A percentile compares a stretch with the other conserved stretches of the same genome.
Conservation (phyloP, 2,888 invertebrate species). For the Autographa pulchrina region DNA sequence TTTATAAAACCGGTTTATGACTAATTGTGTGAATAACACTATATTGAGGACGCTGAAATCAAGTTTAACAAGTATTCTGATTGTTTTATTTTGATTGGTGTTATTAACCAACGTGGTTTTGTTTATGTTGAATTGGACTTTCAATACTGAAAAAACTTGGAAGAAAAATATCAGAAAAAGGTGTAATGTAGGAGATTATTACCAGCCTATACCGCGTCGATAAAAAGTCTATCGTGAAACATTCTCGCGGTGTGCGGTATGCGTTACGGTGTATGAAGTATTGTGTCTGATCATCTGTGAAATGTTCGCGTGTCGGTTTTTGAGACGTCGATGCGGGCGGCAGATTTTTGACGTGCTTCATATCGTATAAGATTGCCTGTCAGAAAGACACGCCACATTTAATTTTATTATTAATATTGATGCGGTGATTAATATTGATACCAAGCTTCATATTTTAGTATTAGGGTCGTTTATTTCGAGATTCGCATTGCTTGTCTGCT, state of each 20-base stretch:
- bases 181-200: not conserved
- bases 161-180: not conserved
- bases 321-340: conserved; percentile 58
- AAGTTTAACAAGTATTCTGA: conserved; percentile 57
- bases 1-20: conserved; percentile 54
- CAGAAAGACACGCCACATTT: conserved; percentile 19
- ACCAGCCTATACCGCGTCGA: conserved; percentile 17
- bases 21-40: conserved; percentile 58
- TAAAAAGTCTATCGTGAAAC: conserved; percentile 59
- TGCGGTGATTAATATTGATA: conserved; percentile 12
- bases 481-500: not conserved
- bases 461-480: conserved; percentile 7
- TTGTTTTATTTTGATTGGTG: conserved; percentile 49
- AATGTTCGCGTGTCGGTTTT: conserved; percentile 63
- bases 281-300: conserved; percentile 59
- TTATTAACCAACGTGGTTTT: conserved; percentile 49
- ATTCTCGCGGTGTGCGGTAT: conserved; percentile 53
- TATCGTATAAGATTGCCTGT: conserved; percentile 54
- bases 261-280: conserved; percentile 44
- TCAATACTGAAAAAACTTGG: conserved; percentile 19
- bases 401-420: conserved; percentile 13
- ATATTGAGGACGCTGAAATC: conserved; percentile 63
- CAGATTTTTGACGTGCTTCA: conserved; percentile 54
- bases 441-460: conserved; percentile 15
- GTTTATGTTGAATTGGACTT: conserved; percentile 46